phyloP scores from a whole-genome alignment of 2,888 invertebrate species.

The Mesorhabditis spiculigera region DNA sequence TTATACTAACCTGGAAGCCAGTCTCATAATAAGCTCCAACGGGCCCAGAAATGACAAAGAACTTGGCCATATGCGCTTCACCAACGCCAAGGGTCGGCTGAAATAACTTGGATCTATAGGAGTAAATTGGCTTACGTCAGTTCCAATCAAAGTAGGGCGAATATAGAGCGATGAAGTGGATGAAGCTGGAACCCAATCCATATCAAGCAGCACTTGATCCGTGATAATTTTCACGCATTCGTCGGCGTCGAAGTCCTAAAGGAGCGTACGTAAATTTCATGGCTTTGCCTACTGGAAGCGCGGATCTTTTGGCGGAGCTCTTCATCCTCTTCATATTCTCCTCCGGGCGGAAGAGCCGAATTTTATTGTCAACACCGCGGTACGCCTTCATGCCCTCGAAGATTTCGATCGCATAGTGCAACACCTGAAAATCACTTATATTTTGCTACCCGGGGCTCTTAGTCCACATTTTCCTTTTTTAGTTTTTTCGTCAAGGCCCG shows the following conservation, averaged over 20 bases:
- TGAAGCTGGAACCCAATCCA: constrained; percentile 94
- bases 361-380: constrained; percentile 83
- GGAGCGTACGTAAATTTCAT: constrained; percentile 10
- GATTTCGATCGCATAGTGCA: constrained; percentile 66
- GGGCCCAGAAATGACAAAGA: constrained; percentile 88
- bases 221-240: constrained; percentile 82
- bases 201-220: constrained; percentile 82
- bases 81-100: constrained; percentile 89
- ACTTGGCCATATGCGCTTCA: constrained; percentile 78
- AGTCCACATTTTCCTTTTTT: no score
- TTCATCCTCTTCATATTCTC: constrained; percentile 92
- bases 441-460: neutral
- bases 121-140: constrained; percentile 75
- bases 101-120: constrained; percentile 32
- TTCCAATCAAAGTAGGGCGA: constrained; percentile 90
- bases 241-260: constrained; percentile 74
- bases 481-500: no score
- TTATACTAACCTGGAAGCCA: constrained; percentile 63
- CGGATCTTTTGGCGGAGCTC: constrained; percentile 76
- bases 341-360: constrained; percentile 89
- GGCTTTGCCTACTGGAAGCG: constrained; percentile 70
- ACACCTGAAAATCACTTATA: constrained; percentile 39
- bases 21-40: constrained; percentile 85
- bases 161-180: constrained; percentile 84
- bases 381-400: constrained; percentile 99